These are phyloP conservation scores for Spea bombifrons DNA, from an alignment of 2,113 vertebrate genomes.

Conservation along the genomic window DNA sequence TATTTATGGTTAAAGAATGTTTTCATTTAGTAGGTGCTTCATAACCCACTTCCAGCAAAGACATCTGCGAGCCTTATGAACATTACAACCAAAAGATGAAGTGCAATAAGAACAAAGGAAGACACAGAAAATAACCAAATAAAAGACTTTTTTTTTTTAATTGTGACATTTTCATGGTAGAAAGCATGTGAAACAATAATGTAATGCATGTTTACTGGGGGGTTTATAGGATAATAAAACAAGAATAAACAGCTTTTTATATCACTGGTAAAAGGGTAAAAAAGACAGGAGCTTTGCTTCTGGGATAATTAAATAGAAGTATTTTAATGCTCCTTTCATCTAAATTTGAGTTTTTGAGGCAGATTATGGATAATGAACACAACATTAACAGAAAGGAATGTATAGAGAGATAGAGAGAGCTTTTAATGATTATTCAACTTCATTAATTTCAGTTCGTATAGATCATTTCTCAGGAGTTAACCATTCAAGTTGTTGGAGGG, in stretches of 20 bases:
- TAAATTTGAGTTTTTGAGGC: constrained; percentile 8
- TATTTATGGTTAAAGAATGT: constrained; percentile 2
- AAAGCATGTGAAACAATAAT: constrained; percentile 56
- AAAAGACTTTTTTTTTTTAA: constrained; percentile 39
- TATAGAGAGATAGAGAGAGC: too few relatives aligned
- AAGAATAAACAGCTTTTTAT: constrained; percentile 68
- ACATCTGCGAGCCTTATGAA: constrained; percentile 57
- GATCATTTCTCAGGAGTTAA: too few relatives aligned
- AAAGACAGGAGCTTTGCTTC: constrained; percentile 60
- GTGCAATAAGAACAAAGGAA: constrained; percentile 49
- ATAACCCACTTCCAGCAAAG: constrained; percentile 40
- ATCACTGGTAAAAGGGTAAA: constrained; percentile 60
- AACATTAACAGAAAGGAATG: constrained; percentile 1
- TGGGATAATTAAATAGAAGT: constrained; percentile 52
- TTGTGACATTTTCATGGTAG: constrained; percentile 41
- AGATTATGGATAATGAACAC: constrained; percentile 2
- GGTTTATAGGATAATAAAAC: constrained; percentile 66
- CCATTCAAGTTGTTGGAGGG: too few relatives aligned
- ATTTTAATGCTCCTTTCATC: neutral
- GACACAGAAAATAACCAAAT: constrained; percentile 49
- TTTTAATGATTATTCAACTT: too few relatives aligned
- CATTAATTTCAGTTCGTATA: too few relatives aligned
- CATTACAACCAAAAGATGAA: constrained; percentile 35
- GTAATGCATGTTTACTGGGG: constrained; percentile 55
- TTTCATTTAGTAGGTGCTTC: constrained; percentile 45